Base-by-base conservation (phyloP, 2,888 invertebrate species). In the Margaritifera margaritifera region DNA sequence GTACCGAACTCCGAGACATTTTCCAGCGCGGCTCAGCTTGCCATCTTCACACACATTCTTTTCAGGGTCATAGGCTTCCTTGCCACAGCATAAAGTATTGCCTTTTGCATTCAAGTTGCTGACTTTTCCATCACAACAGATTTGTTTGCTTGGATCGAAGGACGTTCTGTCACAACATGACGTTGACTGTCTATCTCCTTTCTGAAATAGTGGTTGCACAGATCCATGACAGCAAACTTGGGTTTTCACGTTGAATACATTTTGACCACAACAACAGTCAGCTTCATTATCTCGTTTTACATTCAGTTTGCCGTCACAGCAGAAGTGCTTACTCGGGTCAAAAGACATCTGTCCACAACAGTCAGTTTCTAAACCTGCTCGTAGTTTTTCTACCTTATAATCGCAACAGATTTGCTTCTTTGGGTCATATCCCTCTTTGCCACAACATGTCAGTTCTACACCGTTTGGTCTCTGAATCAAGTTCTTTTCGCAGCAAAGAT, bases 401-500 rank as follows among this genome's bases (percentile, higher is more conserved):
- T 73, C 62, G 53, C 73, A 73, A 31, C 73, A 73, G 1, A 73
- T 68, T 22, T 62, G 55, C 18, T 67, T 65, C 57, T 62, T 68
- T 4, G 67, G 65, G 31, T 70, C 58, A 25, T 62, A 56, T 20
- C 62, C 58, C 6, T 66, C 65, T 6, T 55, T 18, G 6, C 70
- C 73, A 50, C 73, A 73, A 52, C 73, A 73, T 15, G 61, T 51
- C 6, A 70, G 68, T n/a, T 73, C 73, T 19, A 64, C 57, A 20
- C 54, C 57, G n/a, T 60, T 52, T 20, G 73, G 73, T 31, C 73
- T 42, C 4, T 67, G 59, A 15, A 53, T 65, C 22, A 70, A 62
- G 15, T 69, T 73, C 5, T 60, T 68, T n/a, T 70, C 66, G 60
- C 73, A 73, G 52, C 73, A 73, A 20, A 73, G 67, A 19, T 57